These are phyloP conservation scores for Orcinus orca DNA, from an alignment of 2,113 vertebrate genomes.

Conservation along the genomic window DNA sequence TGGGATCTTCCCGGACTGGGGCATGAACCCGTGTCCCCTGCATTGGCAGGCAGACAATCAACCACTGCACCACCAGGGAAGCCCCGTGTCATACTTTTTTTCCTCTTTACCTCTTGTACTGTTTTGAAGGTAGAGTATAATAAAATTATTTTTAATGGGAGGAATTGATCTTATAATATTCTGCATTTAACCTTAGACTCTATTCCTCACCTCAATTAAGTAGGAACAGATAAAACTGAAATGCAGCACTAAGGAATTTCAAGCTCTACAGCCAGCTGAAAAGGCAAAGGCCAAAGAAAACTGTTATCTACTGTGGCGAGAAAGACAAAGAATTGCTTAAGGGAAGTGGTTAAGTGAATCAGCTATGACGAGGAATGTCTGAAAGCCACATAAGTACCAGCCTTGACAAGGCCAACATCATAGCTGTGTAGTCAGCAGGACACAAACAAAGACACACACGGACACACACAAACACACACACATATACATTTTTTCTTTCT, in stretches of 20 bases:
- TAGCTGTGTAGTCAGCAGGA: not conserved
- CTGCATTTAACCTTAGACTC: slow-evolving; percentile 40
- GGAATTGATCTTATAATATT: not conserved
- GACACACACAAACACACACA: not conserved
- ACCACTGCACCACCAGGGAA: no score
- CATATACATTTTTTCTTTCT: not conserved
- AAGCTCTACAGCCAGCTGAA: not conserved
- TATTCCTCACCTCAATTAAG: slow-evolving; percentile 1
- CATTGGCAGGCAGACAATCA: no score
- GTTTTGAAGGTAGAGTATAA: not conserved
- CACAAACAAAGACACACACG: not conserved
- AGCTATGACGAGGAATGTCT: not conserved
- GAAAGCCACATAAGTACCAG: not conserved
- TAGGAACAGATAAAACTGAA: slow-evolving; percentile 9
- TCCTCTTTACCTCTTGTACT: not conserved
- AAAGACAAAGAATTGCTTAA: slow-evolving; percentile 13
- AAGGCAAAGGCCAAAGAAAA: slow-evolving; percentile 39
- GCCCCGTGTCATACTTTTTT: not conserved
- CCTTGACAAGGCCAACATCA: not conserved
- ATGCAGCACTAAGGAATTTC: not conserved
- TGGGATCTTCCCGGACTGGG: no score
- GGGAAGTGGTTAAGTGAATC: not conserved
- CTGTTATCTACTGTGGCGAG: not conserved
- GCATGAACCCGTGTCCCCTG: no score
- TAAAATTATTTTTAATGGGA: slow-evolving; percentile 45